Conservation (phyloP, 2,888 invertebrate genomes). For the Drosophila glabriapex region DNA sequence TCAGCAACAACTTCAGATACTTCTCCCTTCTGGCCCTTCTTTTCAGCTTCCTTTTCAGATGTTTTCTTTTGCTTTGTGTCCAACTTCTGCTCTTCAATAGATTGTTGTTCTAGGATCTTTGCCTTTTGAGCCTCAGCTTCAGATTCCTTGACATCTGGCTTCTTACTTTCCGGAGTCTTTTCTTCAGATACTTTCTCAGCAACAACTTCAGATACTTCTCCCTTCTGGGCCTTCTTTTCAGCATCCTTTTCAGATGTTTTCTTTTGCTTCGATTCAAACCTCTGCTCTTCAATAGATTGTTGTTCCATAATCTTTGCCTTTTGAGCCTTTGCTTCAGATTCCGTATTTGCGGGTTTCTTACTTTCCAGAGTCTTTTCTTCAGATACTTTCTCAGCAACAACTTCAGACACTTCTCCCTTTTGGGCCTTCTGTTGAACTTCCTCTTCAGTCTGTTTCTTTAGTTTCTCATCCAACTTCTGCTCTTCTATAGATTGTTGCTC, state of each 20-base stretch:
- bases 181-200: neutral
- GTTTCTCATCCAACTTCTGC: neutral
- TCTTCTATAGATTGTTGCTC: neutral
- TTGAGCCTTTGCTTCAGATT: neutral
- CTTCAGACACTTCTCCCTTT: slow-evolving; percentile 11
- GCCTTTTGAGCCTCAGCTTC: slow-evolving; percentile 13
- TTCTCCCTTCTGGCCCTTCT: neutral
- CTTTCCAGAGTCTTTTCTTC: neutral
- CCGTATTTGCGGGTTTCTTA: slow-evolving; percentile 3
- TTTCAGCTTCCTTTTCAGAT: neutral
- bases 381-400: slow-evolving; percentile 2
- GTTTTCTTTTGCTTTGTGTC: neutral
- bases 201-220: neutral
- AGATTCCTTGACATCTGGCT: slow-evolving; percentile 20
- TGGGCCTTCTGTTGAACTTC: neutral
- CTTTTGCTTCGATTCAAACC: neutral
- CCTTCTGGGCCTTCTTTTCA: too few relatives aligned
- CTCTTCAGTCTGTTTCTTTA: too few relatives aligned
- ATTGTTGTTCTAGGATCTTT: neutral
- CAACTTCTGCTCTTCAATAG: slow-evolving; percentile 7
- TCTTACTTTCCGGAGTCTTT: neutral
- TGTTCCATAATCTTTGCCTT: neutral
- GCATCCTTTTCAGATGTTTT: neutral
- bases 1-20: slow-evolving; percentile 1
- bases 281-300: neutral